Base-by-base conservation (phyloP, 2,888 invertebrate genomes). In the Candidula unifasciata region DNA sequence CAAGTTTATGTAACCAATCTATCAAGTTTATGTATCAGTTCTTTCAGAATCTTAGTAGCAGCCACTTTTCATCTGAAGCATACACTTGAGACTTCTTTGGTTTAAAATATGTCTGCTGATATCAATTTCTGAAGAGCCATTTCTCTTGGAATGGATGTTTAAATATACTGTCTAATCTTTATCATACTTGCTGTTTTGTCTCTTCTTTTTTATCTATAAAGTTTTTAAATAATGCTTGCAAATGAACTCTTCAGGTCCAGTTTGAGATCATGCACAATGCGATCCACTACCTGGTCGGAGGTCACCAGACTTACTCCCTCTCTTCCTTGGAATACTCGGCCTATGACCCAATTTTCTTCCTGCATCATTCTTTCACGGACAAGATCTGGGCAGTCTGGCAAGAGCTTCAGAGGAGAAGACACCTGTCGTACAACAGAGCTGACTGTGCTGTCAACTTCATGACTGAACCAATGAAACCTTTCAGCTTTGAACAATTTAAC, bases 301-400 rank as follows among this genome's bases (percentile, higher is more conserved):
- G 88, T 71, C 30, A 83, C 44, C 80, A 87, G 86, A 66, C 37
- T 21, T 86, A 84, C 77, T 64, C 88, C 6, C 18, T 87, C 81
- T 87, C 87, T n/a, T 85, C 88, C 13, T 84, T 88, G 44, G 86
- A 87, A 82, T 88, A 83, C 85, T 82, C 88, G 0, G 82, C 88
- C n/a, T 88, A 87, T 77, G 88, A 88, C 64, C 88, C 88, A 0
- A 30, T 87, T 30, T 88, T 88, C 87, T 87, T 85, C 83, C 84
- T 88, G 71, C 88, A 88, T 71, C 87, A 88, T 76, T 85, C 86
- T 76, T 83, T 86, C 84, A 78, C 80, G 10, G 87, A 87, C 83
- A 68, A 87, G 64, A 87, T 87, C 80, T 88, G 88, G 88, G 86
- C 83, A 3, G 84, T 87, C 16, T 88, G 88, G 88, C 88, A 88